Conservation (phyloP, 2,888 invertebrate genomes). For the Eulithis prunata region DNA sequence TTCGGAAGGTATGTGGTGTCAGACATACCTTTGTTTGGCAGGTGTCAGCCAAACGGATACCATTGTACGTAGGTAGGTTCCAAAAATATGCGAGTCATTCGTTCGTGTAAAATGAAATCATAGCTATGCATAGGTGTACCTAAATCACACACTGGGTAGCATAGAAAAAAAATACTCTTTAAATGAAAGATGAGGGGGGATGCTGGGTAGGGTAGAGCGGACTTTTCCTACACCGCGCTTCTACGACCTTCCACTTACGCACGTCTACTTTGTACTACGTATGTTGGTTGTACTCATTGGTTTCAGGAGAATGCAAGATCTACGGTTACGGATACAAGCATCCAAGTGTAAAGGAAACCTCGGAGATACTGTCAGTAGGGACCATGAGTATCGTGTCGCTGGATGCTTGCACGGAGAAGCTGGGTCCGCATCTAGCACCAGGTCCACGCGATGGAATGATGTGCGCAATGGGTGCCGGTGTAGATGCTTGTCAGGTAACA, state of each 20-base stretch:
- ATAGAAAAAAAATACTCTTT: too few species aligned
- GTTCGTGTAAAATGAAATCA: too few species aligned
- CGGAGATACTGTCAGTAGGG: conserved; percentile 60
- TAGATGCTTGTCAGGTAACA: conserved; percentile 74
- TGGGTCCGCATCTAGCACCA: conserved; percentile 68
- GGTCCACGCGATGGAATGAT: conserved; percentile 66
- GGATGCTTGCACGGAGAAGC: conserved; percentile 60
- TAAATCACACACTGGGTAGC: too few species aligned
- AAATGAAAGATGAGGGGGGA: too few species aligned
- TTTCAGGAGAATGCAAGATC: conserved; percentile 69
- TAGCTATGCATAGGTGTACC: not conserved
- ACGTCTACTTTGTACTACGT: too few species aligned
- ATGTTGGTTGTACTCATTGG: not conserved
- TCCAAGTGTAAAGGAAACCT: conserved; percentile 47
- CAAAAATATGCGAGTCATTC: too few species aligned
- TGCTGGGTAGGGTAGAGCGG: too few species aligned
- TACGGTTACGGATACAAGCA: conserved; percentile 71
- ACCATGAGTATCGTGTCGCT: conserved; percentile 64
- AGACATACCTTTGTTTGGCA: conserved; percentile 22
- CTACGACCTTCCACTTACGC: too few species aligned
- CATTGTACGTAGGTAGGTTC: not conserved
- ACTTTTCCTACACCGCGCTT: too few species aligned
- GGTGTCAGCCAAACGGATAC: conserved; percentile 1
- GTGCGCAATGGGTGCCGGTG: conserved; percentile 71
- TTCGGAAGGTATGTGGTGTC: conserved; percentile 2